Conservation (phyloP, 1,140 invertebrate genomes). For the Belonocnema kinseyi region DNA sequence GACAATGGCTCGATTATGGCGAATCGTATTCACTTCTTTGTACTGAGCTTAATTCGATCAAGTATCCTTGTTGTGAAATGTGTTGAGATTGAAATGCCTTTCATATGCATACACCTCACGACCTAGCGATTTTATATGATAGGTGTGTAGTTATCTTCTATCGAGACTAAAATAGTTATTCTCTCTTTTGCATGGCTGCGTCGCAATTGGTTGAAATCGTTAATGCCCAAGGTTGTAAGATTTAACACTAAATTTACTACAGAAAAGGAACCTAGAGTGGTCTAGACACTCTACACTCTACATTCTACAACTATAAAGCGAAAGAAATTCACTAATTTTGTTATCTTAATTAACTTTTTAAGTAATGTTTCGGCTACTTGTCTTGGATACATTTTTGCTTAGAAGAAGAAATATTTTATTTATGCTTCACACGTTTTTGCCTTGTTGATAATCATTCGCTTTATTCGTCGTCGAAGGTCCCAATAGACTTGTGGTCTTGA, state of each 20-base stretch:
- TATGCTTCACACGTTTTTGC: no score
- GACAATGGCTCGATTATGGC: conserved; percentile 57
- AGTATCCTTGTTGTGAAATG: conserved; percentile 33
- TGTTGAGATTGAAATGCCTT: conserved; percentile 27
- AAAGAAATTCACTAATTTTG: no score
- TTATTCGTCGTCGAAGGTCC: background rate
- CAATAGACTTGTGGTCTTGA: background rate
- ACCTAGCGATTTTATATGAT: conserved; percentile 32
- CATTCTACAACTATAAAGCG: no score
- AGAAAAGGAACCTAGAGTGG: background rate
- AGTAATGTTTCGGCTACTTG: no score
- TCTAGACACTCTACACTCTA: no score
- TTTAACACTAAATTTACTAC: background rate
- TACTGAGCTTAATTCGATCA: conserved; percentile 55
- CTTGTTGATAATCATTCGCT: no score
- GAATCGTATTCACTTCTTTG: conserved; percentile 48
- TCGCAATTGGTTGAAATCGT: background rate
- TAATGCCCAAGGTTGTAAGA: background rate
- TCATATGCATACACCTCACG: conserved; percentile 40
- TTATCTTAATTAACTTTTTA: no score
- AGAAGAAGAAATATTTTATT: no score
- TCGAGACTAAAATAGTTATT: background rate
- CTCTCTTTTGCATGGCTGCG: background rate
- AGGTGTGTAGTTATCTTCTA: background rate
- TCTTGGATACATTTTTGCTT: no score